Percentiles rank a stretch among this genome's conserved stretches.
These are phyloP conservation scores for Apis dorsata DNA, from an alignment of 1,140 invertebrate species.

Conservation along the genomic window DNA sequence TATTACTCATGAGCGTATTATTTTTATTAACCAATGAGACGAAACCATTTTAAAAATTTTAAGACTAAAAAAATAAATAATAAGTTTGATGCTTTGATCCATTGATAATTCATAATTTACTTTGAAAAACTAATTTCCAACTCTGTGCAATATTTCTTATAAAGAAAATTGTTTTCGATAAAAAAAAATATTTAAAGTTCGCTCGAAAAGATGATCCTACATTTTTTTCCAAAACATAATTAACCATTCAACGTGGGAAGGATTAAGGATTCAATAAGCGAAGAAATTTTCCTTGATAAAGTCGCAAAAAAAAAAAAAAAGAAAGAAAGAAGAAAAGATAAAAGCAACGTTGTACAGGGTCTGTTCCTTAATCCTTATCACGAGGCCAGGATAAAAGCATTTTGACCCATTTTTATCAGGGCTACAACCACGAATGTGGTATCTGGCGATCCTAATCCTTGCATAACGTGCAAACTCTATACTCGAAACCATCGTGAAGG, in stretches of 20 bases:
- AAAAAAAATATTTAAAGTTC: too few relatives aligned
- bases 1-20: too few relatives aligned
- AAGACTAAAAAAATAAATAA: too few relatives aligned
- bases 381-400: conserved; percentile 38
- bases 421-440: neutral
- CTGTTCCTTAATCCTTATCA: conserved; percentile 42
- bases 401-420: conserved; percentile 46
- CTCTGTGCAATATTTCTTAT: too few relatives aligned
- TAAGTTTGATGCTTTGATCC: too few relatives aligned
- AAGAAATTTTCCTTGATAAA: neutral
- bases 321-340: neutral
- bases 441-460: conserved; percentile 49
- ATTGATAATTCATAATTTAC: too few relatives aligned
- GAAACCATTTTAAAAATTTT: too few relatives aligned
- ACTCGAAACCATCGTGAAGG: neutral
- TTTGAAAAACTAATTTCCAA: too few relatives aligned
- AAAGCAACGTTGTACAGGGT: neutral
- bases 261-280: neutral
- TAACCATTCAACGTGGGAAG: too few relatives aligned
- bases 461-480: conserved; percentile 38
- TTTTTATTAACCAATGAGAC: too few relatives aligned
- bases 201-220: neutral
- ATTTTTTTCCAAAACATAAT: neutral
- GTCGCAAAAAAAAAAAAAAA: neutral
- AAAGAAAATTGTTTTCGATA: too few relatives aligned